Evolutionary conservation across 2,888 invertebrate species (phyloP), one percentile per base, ranked within the genome.

Genomic region (Clivina fossor): DNA sequence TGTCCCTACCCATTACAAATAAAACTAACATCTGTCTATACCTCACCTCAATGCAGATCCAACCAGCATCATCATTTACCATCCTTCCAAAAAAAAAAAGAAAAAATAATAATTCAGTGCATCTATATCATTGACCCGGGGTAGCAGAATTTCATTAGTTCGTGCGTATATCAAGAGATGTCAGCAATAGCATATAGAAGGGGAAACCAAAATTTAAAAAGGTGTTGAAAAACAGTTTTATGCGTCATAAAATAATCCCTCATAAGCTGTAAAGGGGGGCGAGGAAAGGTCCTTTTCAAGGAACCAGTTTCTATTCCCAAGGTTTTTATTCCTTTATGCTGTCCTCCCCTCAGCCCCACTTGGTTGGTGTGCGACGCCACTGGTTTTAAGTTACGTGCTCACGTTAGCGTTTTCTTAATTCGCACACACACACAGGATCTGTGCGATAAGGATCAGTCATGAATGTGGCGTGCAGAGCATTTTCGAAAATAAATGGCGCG

Each of bases 171-270:
- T 50, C 50, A 41, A 13, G 16, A n/a, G n/a, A n/a, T n/a, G n/a
- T n/a, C n/a, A n/a, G n/a, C n/a, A n/a, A 32, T 47, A 32, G 47
- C 26, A 7, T 24, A 7, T 47, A 33, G 33, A 47, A 28, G 22
- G n/a, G 9, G 13, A 33, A 13, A 16, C 5, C 33, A 11, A n/a
- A 4, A 11, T 11, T 30, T 11, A n/a, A 30, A 30, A 50, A 50
- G 50, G 50, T 50, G 50, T 38, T 49, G 38, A 49, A 38, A 26
- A 22, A 19, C 32, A 20, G 28, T 50, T 50, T 50, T 50, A 50
- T 50, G 41, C 20, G 50, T 50, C 50, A 41, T 50, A 50, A 50
- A 50, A 41, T 50, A 41, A 50, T 50, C 50, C 16, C 26, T 49
- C 38, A 37, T 26, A 28, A 49, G 30, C n/a, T n/a, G n/a, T n/a